Evolutionary conservation across 2,797 vertebrate species (phyloP).

Genomic region (Vipera ursinii): DNA sequence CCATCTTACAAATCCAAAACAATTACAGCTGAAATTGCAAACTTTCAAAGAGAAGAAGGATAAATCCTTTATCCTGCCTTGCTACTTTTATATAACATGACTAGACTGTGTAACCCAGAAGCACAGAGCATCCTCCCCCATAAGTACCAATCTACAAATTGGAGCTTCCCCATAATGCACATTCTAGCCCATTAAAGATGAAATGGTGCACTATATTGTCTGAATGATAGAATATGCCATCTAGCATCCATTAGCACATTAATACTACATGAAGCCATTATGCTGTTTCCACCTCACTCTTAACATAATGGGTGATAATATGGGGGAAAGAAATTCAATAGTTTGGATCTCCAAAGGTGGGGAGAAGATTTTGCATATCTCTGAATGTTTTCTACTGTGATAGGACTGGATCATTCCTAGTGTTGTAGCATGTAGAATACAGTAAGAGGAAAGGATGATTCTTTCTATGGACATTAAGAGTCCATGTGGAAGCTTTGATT

Average conservation of each 20-base stretch:
- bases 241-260: conserved; percentile 62
- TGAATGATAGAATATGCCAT: conserved; percentile 55
- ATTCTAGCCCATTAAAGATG: conserved; percentile 48
- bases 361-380: background rate
- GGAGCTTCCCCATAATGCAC: conserved; percentile 30
- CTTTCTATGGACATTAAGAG: background rate
- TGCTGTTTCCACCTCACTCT: conserved; percentile 55
- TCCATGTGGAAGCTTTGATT: background rate
- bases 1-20: background rate
- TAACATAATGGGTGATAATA: conserved; percentile 56
- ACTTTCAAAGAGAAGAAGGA: background rate
- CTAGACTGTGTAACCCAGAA: conserved; percentile 30
- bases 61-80: conserved; percentile 26
- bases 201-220: conserved; percentile 47
- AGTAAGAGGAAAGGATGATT: background rate
- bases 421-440: background rate
- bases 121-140: conserved; percentile 1
- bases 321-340: conserved; percentile 19
- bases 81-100: conserved; percentile 18
- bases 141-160: conserved; percentile 29
- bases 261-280: conserved; percentile 62
- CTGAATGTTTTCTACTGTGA: background rate
- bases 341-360: conserved; percentile 2
- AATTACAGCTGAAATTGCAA: background rate
- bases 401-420: background rate